These are phyloP conservation scores for Brotogeris chrysoptera DNA, from an alignment of 2,797 vertebrate species.

Conservation along the genomic window DNA sequence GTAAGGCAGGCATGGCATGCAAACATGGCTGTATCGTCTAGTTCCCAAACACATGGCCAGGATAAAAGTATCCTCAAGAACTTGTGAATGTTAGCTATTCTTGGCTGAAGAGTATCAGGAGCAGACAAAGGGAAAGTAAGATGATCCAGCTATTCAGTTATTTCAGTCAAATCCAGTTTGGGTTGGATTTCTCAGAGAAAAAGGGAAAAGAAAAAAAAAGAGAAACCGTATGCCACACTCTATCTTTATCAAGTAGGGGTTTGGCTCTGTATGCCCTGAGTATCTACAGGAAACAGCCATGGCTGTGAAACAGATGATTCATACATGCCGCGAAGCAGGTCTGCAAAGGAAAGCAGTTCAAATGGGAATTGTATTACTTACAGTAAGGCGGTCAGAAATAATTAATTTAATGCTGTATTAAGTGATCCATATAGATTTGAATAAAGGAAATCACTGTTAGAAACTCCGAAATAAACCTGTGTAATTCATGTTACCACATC, in stretches of 20 bases:
- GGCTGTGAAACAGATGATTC: neutral
- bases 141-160: neutral
- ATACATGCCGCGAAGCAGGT: neutral
- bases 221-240: neutral
- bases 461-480: neutral
- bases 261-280: neutral
- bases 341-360: neutral
- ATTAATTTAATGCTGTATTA: neutral
- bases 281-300: neutral
- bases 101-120: neutral
- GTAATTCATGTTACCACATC: neutral
- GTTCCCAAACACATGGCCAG: neutral
- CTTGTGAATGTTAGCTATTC: neutral
- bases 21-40: neutral
- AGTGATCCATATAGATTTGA: neutral
- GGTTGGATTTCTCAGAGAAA: neutral
- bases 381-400: neutral
- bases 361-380: neutral
- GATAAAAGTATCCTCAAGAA: neutral
- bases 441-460: neutral
- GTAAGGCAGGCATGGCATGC: neutral
- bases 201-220: neutral
- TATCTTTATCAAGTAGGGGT: neutral
- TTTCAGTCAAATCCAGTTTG: neutral
- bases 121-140: neutral